phyloP scores from a whole-genome alignment of 2,888 invertebrate genomes.

The Ophion slaviceki region DNA sequence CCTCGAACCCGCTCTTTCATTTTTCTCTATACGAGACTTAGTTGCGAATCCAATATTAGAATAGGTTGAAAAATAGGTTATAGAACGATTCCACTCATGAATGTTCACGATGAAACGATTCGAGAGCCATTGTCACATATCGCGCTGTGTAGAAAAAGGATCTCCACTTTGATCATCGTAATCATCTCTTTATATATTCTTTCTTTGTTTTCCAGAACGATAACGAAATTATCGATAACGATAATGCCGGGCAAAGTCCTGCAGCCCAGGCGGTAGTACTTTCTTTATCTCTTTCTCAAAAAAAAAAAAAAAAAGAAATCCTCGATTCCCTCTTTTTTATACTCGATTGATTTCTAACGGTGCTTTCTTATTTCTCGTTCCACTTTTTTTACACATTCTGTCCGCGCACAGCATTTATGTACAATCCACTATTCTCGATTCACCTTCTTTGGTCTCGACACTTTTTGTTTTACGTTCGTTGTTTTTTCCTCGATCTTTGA shows the following conservation, averaged over 20 bases:
- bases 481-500: conserved; percentile 35
- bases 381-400: conserved; percentile 43
- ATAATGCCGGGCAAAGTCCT: conserved; percentile 84
- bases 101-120: conserved; percentile 20
- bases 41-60: conserved; percentile 50
- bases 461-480: conserved; percentile 27
- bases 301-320: conserved; percentile 33
- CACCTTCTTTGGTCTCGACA: conserved; percentile 39
- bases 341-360: conserved; percentile 44
- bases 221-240: conserved; percentile 83
- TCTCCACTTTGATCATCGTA: conserved; percentile 75
- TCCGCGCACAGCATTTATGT: conserved; percentile 42
- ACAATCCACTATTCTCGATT: conserved; percentile 44
- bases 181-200: conserved; percentile 81
- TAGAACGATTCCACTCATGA: conserved; percentile 53
- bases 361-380: conserved; percentile 46
- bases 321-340: conserved; percentile 42
- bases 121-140: too few species aligned
- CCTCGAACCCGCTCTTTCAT: conserved; percentile 7
- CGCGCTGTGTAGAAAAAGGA: conserved; percentile 60
- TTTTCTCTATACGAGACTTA: conserved; percentile 38
- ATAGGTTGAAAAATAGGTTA: conserved; percentile 64
- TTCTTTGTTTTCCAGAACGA: conserved; percentile 83
- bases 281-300: conserved; percentile 76
- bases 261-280: conserved; percentile 84